Percentiles rank a stretch among this genome's conserved stretches.
These are phyloP conservation scores for Naja naja DNA, from an alignment of 2,113 vertebrate genomes.

Conservation along the genomic window DNA sequence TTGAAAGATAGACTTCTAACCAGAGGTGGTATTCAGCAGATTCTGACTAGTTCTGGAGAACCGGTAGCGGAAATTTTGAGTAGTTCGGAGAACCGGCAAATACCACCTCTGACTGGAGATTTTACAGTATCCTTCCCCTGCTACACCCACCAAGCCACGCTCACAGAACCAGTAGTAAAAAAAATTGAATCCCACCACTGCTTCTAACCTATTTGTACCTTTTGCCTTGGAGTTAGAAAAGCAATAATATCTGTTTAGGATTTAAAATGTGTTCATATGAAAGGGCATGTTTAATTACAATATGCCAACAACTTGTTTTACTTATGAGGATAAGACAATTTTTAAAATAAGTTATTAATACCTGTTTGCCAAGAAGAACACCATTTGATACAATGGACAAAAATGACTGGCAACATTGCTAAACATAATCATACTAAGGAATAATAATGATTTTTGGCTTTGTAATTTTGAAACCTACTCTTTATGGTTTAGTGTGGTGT, in stretches of 20 bases:
- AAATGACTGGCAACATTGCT: background rate
- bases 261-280: background rate
- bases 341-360: background rate
- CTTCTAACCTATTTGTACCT: background rate
- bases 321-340: background rate
- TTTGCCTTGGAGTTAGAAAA: background rate
- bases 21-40: too few relatives aligned
- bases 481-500: background rate
- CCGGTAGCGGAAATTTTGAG: too few relatives aligned
- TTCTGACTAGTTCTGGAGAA: too few relatives aligned
- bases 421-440: background rate
- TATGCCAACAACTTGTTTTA: background rate
- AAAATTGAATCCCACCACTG: too few relatives aligned
- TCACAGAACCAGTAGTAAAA: too few relatives aligned
- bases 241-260: background rate
- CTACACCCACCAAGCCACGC: too few relatives aligned
- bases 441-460: background rate
- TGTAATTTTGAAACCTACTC: background rate
- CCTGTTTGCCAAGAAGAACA: background rate
- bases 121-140: too few relatives aligned
- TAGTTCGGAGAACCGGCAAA: too few relatives aligned
- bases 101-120: too few relatives aligned
- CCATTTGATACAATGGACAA: background rate
- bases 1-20: background rate
- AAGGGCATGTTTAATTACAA: background rate